These are phyloP conservation scores for Progne subis DNA, from an alignment of 2,113 vertebrate species.

Conservation along the genomic window DNA sequence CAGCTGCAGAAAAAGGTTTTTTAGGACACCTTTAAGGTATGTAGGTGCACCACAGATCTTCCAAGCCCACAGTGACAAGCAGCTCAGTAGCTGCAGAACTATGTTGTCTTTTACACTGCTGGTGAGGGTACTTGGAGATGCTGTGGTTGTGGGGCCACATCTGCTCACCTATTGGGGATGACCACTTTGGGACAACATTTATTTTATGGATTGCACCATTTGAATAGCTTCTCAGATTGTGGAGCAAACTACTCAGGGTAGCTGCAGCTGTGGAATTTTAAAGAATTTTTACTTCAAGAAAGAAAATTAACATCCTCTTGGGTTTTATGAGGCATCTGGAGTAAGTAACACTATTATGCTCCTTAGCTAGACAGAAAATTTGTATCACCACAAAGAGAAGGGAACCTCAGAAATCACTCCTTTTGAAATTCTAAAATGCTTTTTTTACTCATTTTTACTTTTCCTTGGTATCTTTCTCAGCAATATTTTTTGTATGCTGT, in stretches of 20 bases:
- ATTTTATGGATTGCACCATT: neutral
- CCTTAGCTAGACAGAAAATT: neutral
- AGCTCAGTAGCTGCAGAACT: neutral
- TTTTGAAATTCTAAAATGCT: neutral
- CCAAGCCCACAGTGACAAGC: neutral
- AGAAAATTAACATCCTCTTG: neutral
- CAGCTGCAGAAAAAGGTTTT: neutral
- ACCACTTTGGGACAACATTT: fast-evolving
- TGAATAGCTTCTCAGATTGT: no score
- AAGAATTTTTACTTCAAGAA: neutral
- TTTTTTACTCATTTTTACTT: neutral
- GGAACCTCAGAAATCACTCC: neutral
- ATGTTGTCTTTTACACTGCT: neutral
- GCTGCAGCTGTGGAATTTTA: neutral
- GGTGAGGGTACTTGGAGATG: neutral
- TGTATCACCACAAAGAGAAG: neutral
- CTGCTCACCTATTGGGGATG: neutral
- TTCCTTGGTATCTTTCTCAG: neutral
- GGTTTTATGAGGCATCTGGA: no score
- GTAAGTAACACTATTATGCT: fast-evolving
- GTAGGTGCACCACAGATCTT: neutral
- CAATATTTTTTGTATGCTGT: neutral
- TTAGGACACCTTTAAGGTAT: no score
- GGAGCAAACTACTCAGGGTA: neutral
- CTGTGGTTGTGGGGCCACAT: no score